Evolutionary conservation across 2,797 vertebrate species (phyloP), one percentile per base, ranked within the genome.

Genomic region (Danio kyathit): DNA sequence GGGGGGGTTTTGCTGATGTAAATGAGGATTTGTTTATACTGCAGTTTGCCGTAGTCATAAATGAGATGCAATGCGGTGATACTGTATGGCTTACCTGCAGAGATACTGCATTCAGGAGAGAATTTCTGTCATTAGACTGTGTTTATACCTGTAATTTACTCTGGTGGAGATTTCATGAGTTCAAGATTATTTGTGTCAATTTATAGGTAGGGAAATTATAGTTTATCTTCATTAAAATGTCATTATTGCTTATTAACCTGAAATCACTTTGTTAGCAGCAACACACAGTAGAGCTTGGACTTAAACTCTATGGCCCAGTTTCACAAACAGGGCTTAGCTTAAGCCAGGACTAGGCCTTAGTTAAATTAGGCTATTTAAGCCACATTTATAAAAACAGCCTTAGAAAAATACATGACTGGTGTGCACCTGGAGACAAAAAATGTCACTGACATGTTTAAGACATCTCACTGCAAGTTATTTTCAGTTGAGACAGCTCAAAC

Each of bases 1-100:
- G 38, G 38, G 65, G 19, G 14, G 10, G 12, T n/a, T 29, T 49
- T 67, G 65, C 7, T 0, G 12, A 5, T 16, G 19, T 49, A 7
- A 52, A 70, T 12, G 67, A 52, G 16, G 13, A 40, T 51, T 8
- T 72, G 48, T 72, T 61, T 71, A 43, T 63, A 63, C 52, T 19
- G 38, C 41, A 56, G 29, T 79, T 71, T 52, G 46, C 56, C 2
- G 1, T 60, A 21, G 19, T 78, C 67, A 60, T 41, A 63, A 51
- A 79, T 51, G 13, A 54, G 67, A 79, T 43, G 38, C 67, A 61
- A 52, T 49, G 38, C 21, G 0, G 63, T 48, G 14, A 40, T 52
- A 16, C 44, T 59, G 75, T 11, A 16, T 16, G 7, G 19, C 46
- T 21, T 49, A 56, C 29, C 61, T 67, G 52, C 54, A 61, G 29